Evolutionary conservation across 2,113 vertebrate genomes (phyloP).

Genomic region (Echinops telfairi): DNA sequence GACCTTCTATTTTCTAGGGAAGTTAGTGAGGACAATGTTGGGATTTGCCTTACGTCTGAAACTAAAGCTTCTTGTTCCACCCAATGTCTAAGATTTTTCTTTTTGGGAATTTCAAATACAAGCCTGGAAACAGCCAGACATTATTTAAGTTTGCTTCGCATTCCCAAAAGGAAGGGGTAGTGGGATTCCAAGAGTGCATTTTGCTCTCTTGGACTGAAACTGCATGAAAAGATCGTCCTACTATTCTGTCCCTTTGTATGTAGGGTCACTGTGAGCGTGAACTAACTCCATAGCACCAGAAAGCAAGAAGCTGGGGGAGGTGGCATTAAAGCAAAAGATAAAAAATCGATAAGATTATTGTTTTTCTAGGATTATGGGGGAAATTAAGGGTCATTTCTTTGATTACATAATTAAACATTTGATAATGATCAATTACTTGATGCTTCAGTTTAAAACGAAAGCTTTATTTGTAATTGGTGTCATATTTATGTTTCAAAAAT

Average conservation of each 20-base stretch:
- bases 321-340: slow-evolving; percentile 12
- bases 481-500: slow-evolving; percentile 29
- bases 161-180: not conserved
- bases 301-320: not conserved
- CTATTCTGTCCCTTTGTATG: not conserved
- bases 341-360: not conserved
- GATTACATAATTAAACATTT: slow-evolving; percentile 22
- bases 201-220: not conserved
- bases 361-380: not conserved
- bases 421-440: not conserved
- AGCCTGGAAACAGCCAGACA: not conserved
- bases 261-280: too few species aligned
- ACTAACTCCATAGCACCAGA: not conserved
- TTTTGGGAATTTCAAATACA: not conserved
- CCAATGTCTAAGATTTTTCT: not conserved
- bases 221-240: not conserved
- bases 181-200: not conserved
- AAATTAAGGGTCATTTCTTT: not conserved
- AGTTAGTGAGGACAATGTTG: not conserved
- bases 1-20: not conserved
- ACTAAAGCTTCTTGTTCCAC: not conserved
- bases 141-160: slow-evolving; percentile 9
- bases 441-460: not conserved
- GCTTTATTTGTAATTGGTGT: slow-evolving; percentile 15
- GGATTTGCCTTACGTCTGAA: not conserved